These are phyloP conservation scores for Pangasianodon hypophthalmus DNA, from an alignment of 2,113 vertebrate species.

Conservation along the genomic window DNA sequence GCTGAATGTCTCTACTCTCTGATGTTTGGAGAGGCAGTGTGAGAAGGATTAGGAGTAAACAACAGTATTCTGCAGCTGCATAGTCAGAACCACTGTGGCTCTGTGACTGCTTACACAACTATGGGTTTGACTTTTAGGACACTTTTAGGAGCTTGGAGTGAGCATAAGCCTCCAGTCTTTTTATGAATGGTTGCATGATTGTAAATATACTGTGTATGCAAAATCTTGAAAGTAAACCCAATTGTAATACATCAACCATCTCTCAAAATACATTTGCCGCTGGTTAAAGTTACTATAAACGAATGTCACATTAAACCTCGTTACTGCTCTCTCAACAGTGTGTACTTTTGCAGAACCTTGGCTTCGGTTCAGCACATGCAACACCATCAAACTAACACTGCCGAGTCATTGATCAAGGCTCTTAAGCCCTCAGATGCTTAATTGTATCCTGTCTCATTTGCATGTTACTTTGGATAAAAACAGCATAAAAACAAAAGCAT, in stretches of 20 bases:
- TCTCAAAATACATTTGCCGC: background rate
- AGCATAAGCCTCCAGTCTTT: background rate
- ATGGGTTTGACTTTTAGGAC: background rate
- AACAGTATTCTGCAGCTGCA: slow-evolving; percentile 34
- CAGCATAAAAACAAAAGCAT: background rate
- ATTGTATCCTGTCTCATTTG: background rate
- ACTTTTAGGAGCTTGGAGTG: background rate
- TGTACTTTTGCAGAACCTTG: background rate
- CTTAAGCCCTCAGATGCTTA: background rate
- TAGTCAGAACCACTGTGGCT: background rate
- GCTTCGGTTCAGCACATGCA: background rate
- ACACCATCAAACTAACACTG: background rate
- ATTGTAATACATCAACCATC: background rate
- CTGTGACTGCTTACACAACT: background rate
- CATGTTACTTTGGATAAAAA: background rate
- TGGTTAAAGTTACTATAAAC: background rate
- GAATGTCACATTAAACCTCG: background rate
- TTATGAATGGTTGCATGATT: background rate
- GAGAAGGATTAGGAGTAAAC: slow-evolving; percentile 41
- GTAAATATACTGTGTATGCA: too few relatives aligned
- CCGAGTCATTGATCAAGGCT: background rate
- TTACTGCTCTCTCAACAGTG: background rate
- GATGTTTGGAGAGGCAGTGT: slow-evolving; percentile 43
- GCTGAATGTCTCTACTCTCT: slow-evolving; percentile 45
- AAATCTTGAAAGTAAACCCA: background rate